Conservation (phyloP, 2,888 invertebrate species). For the Dolichopus griseipennis region DNA sequence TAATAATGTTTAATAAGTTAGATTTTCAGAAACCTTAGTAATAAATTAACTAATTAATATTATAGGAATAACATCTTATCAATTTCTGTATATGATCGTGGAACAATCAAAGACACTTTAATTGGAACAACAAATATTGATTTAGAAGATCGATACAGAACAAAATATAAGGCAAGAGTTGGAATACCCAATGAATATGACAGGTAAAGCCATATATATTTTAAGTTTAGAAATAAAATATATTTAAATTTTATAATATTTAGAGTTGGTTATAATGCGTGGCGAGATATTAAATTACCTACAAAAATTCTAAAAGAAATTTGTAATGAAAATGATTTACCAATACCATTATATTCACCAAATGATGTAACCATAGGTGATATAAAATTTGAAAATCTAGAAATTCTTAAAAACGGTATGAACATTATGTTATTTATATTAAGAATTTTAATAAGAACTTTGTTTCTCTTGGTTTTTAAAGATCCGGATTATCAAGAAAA, state of each 20-base stretch:
- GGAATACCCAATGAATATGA: constrained; percentile 65
- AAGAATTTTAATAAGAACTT: background rate
- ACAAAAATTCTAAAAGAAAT: constrained; percentile 60
- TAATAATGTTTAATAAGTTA: too few relatives aligned
- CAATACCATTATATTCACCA: constrained; percentile 47
- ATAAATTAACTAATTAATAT: too few relatives aligned
- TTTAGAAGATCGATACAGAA: constrained; percentile 77
- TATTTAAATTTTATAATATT: background rate
- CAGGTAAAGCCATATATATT: constrained; percentile 44
- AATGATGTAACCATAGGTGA: constrained; percentile 49
- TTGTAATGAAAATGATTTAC: constrained; percentile 58
- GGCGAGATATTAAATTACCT: constrained; percentile 69
- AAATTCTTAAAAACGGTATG: constrained; percentile 32
- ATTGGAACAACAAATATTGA: constrained; percentile 81
- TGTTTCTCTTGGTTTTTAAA: constrained; percentile 20
- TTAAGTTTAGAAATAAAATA: background rate
- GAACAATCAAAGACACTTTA: constrained; percentile 59
- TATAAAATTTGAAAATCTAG: constrained; percentile 33
- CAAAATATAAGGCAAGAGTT: constrained; percentile 67
- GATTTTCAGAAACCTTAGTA: too few relatives aligned
- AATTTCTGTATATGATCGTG: constrained; percentile 68
- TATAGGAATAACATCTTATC: constrained; percentile 67
- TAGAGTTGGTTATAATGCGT: constrained; percentile 59
- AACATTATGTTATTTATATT: background rate
- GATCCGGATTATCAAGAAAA: constrained; percentile 57